Base-by-base conservation (phyloP, 2,113 vertebrate genomes). In the Puntigrus tetrazona region DNA sequence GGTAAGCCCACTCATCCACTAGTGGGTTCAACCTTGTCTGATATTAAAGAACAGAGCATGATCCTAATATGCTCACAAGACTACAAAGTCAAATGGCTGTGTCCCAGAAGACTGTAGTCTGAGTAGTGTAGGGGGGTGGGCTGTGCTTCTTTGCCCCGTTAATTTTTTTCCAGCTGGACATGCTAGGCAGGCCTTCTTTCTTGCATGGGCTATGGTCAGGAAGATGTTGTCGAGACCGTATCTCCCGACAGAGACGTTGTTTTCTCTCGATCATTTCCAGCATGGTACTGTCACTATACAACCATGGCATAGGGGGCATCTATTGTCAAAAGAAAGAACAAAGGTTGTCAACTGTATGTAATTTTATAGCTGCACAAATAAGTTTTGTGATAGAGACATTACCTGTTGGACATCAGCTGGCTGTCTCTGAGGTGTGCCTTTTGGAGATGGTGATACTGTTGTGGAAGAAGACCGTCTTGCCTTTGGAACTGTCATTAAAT, bases 201-300 rank as follows among this genome's bases (percentile, higher is more conserved):
- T 98, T 98, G 94, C 96, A 97, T 91, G 96, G 95, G 86, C 93
- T 95, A 93, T 96, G 96, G 55, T 94, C 88, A 47, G 97, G 95
- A 13, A 95, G 95, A 87, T 97, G 96, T 91, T 97, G 97, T 55
- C 96, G 95, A 87, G 97, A 96, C 91, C 97, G 96, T 92, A 99
- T 99, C 93, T 99, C 96, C 86, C 93, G 95, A 92, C 98, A 99
- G 86, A 99, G 95, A 89, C 95, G 97, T 83, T 97, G 97, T 82
- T 99, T 99, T 90, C 97, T 97, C 94, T 98, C 97, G 84, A 99
- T 99, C 94, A 97, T 97, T 87, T 99, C 97, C 88, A 99, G 93
- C 97, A 99, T 98, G 4, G 96, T 99, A 89, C 95, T 96, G 94
- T 99, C 98, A 84, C 97, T 97, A 89, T 97, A 97, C 91, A 97